Percentiles rank a stretch among this genome's conserved stretches.
phyloP scores from a whole-genome alignment of 2,888 invertebrate genomes.

The Limnephilus auricula region DNA sequence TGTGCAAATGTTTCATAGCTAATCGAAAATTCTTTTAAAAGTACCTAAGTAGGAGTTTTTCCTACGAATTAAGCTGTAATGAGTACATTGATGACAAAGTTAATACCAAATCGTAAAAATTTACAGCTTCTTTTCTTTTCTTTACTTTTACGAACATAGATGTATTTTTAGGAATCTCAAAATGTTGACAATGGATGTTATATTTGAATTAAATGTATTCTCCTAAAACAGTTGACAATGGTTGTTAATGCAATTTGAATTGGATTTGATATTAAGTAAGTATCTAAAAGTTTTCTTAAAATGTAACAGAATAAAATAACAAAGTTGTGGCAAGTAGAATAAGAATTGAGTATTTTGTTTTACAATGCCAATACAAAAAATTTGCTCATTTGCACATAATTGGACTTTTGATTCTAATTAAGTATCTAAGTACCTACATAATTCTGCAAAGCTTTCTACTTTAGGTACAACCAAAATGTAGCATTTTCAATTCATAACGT shows the following conservation, averaged over 20 bases:
- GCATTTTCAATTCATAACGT: slow-evolving; percentile 37
- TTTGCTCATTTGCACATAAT: neutral
- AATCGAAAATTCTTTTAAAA: no score
- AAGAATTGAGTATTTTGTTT: neutral
- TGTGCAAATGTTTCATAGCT: no score
- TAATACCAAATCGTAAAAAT: no score
- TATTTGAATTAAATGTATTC: no score
- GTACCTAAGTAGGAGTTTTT: no score
- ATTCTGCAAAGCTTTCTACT: neutral
- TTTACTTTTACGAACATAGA: neutral
- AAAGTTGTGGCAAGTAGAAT: neutral
- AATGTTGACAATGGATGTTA: no score
- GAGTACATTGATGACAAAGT: no score
- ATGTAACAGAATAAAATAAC: neutral
- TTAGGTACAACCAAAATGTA: slow-evolving; percentile 28
- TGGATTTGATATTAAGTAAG: neutral
- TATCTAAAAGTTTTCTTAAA: neutral
- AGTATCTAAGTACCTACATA: neutral
- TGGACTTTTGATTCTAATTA: neutral
- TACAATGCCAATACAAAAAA: neutral
- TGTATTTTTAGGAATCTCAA: no score
- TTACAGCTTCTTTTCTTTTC: neutral
- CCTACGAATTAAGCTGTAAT: no score
- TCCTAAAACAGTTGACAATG: no score
- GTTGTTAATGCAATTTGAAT: neutral